Evolutionary conservation across 2,888 invertebrate genomes (phyloP).

Genomic region (Keiferia lycopersicella): DNA sequence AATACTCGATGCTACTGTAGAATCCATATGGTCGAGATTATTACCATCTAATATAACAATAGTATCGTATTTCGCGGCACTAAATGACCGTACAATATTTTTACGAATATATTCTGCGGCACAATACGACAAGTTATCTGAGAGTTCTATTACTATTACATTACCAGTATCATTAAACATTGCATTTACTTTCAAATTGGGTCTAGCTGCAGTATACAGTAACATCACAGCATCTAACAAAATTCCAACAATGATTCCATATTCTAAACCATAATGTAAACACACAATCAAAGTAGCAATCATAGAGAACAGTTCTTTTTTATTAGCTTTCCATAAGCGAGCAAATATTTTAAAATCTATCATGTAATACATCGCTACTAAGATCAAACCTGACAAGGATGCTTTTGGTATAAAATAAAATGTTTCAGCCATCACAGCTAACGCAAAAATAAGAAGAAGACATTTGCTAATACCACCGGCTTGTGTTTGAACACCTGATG

Average conservation of each 20-base stretch:
- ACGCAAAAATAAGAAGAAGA: slow-evolving; percentile 87
- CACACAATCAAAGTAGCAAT: slow-evolving; percentile 54
- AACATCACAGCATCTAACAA: slow-evolving; percentile 41
- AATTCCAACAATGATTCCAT: slow-evolving; percentile 51
- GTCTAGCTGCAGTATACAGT: slow-evolving; percentile 44
- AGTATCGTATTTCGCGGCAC: slow-evolving; percentile 35
- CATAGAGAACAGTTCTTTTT: slow-evolving; percentile 70
- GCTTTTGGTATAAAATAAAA: slow-evolving; percentile 94
- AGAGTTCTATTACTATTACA: slow-evolving; percentile 38
- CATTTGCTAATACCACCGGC: slow-evolving; percentile 90
- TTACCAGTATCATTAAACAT: slow-evolving; percentile 35
- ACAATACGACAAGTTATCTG: slow-evolving; percentile 57
- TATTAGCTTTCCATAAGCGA: slow-evolving; percentile 90
- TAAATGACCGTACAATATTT: slow-evolving; percentile 42
- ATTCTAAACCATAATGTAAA: slow-evolving; percentile 62
- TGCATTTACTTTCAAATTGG: slow-evolving; percentile 23
- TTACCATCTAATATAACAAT: slow-evolving; percentile 60
- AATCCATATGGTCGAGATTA: slow-evolving; percentile 59
- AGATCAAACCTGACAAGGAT: slow-evolving; percentile 92
- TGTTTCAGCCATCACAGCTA: slow-evolving; percentile 89
- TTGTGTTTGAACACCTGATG: slow-evolving; percentile 93
- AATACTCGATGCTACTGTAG: slow-evolving; percentile 64
- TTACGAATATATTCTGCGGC: slow-evolving; percentile 65
- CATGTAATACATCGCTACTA: slow-evolving; percentile 94
- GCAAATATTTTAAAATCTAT: slow-evolving; percentile 83